These are phyloP conservation scores for Oryzias dopingdopingensis DNA, from an alignment of 2,797 vertebrate species.

Conservation along the genomic window DNA sequence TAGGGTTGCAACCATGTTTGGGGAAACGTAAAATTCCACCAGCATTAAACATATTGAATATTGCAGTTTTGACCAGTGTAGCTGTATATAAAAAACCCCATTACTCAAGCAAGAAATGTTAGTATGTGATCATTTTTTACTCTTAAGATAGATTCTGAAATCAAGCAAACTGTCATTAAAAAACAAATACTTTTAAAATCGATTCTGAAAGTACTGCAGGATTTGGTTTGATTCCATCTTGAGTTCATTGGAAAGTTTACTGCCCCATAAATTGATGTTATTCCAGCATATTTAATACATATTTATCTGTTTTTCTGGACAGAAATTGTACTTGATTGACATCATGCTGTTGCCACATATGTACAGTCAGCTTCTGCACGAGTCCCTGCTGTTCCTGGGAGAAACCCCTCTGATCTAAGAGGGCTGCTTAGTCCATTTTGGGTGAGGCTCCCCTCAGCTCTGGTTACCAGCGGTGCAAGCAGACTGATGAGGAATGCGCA, in stretches of 20 bases:
- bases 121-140: no score
- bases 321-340: conserved; percentile 10
- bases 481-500: conserved; percentile 65
- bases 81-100: no score
- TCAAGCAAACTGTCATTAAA: no score
- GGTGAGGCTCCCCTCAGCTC: conserved; percentile 53
- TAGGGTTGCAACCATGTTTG: no score
- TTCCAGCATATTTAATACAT: background rate
- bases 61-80: no score
- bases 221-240: conserved; percentile 9
- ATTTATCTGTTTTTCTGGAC: conserved; percentile 22
- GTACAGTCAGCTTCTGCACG: conserved; percentile 22
- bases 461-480: conserved; percentile 66
- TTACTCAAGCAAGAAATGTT: no score
- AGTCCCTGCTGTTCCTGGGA: conserved; percentile 19
- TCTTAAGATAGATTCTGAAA: no score
- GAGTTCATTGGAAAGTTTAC: background rate
- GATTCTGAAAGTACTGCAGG: conserved; percentile 1
- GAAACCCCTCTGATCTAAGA: conserved; percentile 31
- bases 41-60: no score
- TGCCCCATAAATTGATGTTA: conserved; percentile 7
- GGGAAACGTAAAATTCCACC: no score
- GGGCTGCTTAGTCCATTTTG: conserved; percentile 47
- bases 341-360: conserved; percentile 12
- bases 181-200: background rate